phyloP scores from a whole-genome alignment of 2,888 invertebrate genomes.

The Agrochola macilenta region DNA sequence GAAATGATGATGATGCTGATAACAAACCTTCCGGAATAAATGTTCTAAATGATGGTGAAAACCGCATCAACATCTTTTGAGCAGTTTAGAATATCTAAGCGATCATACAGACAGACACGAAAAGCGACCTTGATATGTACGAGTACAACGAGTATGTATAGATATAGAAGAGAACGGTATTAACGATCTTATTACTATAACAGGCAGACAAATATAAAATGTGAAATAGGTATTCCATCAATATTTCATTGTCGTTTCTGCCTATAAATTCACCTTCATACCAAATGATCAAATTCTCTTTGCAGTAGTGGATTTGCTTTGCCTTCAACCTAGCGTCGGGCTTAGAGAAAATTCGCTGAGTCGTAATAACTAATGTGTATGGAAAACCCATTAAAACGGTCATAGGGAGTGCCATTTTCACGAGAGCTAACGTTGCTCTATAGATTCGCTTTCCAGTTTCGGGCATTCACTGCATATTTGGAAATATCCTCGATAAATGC shows the following conservation, averaged over 20 bases:
- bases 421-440: not conserved
- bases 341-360: conserved; percentile 49
- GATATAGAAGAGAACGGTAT: not conserved
- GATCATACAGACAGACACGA: too few relatives aligned
- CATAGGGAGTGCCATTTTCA: conserved; percentile 24
- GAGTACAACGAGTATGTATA: too few relatives aligned
- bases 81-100: too few relatives aligned
- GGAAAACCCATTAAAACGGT: conserved; percentile 49
- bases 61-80: not conserved
- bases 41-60: too few relatives aligned
- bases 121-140: not conserved
- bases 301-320: conserved; percentile 7
- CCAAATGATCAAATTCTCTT: conserved; percentile 27
- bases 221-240: not conserved
- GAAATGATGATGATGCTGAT: too few relatives aligned
- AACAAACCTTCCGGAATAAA: too few relatives aligned
- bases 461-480: conserved; percentile 15
- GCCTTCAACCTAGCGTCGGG: conserved; percentile 10
- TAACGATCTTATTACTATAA: too few relatives aligned
- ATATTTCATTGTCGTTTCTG: not conserved
- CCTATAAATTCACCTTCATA: not conserved
- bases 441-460: conserved; percentile 14
- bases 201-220: not conserved
- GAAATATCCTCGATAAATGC: conserved; percentile 21
- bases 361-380: conserved; percentile 58